Base-by-base conservation (phyloP, 2,888 invertebrate species). In the Tetragnatha montana region DNA sequence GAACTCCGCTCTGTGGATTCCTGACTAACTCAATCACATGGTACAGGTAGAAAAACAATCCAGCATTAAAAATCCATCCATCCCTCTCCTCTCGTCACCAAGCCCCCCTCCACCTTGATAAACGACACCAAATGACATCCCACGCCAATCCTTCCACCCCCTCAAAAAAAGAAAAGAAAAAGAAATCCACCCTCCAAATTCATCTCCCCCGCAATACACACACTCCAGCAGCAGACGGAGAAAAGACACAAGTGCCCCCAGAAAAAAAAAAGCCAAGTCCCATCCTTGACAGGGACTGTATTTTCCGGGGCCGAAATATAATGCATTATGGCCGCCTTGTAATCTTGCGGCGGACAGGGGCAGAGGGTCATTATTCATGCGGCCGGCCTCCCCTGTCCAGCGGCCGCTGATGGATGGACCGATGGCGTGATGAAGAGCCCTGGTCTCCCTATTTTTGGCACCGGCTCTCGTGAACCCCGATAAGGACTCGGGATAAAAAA, bases 291-390 rank as follows among this genome's bases (percentile, higher is more conserved):
- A 87, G 78, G 81, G 51, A 82, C 81, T 76, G 87, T 88, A 81
- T 88, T 88, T 82, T 81, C 81, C 81, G 74, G 35, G 74, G 69
- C 73, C 69, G 69, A 75, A 81, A 87, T 87, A 81, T 87, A 78
- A 87, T 81, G 87, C 74, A 87, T 87, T 81, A 87, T 71, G 76
- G 82, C 19, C 82, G 68, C 85, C 89, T 85, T 89, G 89, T 89
- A 85, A 89, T 89, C 89, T 81, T 19, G 73, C 70, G 19, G 76
- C 51, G 87, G 87, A 88, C 87, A 88, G 87, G 87, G 87, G 70
- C 87, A 78, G 70, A 51, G 78, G n/a, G 51, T 81, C 89, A 89
- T 89, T 85, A 85, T 84, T 89, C 89, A 89, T 51, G 83, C 83
- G 71, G 74, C 51, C 35, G 47, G 74, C 50, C 86, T 75, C 73